Conservation (phyloP, 2,888 invertebrate genomes). For the Litoditis marina region DNA sequence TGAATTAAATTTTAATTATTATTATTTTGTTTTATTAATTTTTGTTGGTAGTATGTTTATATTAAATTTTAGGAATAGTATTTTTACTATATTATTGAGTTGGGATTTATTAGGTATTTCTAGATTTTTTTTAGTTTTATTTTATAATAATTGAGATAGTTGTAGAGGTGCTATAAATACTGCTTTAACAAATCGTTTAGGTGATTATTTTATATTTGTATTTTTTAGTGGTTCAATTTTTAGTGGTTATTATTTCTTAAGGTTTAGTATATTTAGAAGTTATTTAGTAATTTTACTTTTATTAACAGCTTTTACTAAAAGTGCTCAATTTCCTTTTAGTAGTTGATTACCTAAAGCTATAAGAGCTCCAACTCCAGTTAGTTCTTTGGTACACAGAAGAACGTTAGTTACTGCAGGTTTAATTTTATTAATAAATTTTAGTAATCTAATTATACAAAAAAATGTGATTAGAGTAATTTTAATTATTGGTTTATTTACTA, state of each 20-base stretch:
- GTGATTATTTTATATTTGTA: slow-evolving; percentile 70
- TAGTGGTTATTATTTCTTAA: slow-evolving; percentile 65
- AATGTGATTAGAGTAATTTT: slow-evolving; percentile 71
- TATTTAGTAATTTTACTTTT: slow-evolving; percentile 63
- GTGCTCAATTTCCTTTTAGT: slow-evolving; percentile 79
- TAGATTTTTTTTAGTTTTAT: slow-evolving; percentile 41
- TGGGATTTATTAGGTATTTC: slow-evolving; percentile 46
- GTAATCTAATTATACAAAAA: slow-evolving; percentile 68
- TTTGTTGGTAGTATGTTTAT: slow-evolving; percentile 46
- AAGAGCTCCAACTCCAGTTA: slow-evolving; percentile 76
- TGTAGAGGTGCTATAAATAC: slow-evolving; percentile 68
- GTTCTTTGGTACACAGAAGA: slow-evolving; percentile 77
- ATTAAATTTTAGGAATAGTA: slow-evolving; percentile 43
- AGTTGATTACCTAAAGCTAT: slow-evolving; percentile 76
- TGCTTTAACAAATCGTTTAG: slow-evolving; percentile 74
- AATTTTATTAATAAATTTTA: slow-evolving; percentile 50
- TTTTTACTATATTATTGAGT: slow-evolving; percentile 42
- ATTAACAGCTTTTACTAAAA: slow-evolving; percentile 73
- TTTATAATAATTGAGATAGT: slow-evolving; percentile 52
- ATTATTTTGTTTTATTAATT: slow-evolving; percentile 43
- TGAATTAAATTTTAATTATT: slow-evolving; percentile 47
- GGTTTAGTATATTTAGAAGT: slow-evolving; percentile 41
- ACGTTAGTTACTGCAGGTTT: slow-evolving; percentile 77
- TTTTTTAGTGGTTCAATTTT: slow-evolving; percentile 66
- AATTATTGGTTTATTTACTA: slow-evolving; percentile 63